A percentile compares a stretch with the other conserved stretches of the same genome.
These are phyloP conservation scores for Pterocles orientalis DNA, from an alignment of 2,113 vertebrate genomes.

Conservation along the genomic window DNA sequence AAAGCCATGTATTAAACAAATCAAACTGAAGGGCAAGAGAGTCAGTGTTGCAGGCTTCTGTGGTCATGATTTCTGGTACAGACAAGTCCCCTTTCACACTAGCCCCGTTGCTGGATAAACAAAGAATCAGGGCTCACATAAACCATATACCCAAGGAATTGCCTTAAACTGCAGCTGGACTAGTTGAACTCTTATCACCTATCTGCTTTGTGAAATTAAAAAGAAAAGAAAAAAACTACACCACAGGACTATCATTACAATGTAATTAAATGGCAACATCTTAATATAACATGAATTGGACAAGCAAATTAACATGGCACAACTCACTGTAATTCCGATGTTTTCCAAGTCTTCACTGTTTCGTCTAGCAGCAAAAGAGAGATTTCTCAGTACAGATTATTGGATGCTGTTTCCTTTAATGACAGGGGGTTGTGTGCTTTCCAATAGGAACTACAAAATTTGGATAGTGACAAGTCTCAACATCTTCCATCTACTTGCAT, in stretches of 20 bases:
- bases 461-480: neutral
- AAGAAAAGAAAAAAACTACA: neutral
- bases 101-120: neutral
- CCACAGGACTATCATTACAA: neutral
- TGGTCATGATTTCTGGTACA: neutral
- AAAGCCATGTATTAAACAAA: neutral
- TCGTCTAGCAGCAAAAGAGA: neutral
- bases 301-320: neutral
- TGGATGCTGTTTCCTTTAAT: neutral
- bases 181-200: neutral
- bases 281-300: neutral
- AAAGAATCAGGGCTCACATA: neutral
- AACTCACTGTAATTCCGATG: neutral
- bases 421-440: neutral
- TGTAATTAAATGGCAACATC: neutral
- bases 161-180: neutral
- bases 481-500: neutral
- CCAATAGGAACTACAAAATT: neutral
- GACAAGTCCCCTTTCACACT: neutral
- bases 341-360: neutral
- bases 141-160: neutral
- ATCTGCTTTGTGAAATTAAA: no score
- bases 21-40: neutral
- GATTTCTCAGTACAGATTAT: neutral
- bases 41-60: neutral